Conservation (phyloP, 2,797 vertebrate genomes). For the Psittacula echo region DNA sequence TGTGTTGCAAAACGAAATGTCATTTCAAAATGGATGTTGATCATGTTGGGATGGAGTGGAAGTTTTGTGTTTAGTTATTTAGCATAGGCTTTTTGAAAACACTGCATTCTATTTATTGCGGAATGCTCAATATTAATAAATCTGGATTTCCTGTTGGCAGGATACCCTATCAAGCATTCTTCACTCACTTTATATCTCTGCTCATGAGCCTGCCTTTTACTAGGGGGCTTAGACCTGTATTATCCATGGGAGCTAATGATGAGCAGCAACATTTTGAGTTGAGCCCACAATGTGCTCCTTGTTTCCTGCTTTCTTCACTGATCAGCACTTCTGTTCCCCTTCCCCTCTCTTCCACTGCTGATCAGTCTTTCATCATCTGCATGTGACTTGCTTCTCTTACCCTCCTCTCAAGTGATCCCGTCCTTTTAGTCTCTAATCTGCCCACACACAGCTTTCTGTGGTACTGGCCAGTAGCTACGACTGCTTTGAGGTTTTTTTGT, state of each 20-base stretch:
- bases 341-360: constrained; percentile 21
- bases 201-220: not conserved
- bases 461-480: constrained; percentile 13
- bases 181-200: not conserved
- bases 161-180: not conserved
- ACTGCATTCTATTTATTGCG: not conserved
- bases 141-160: not conserved
- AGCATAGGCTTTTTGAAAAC: not conserved
- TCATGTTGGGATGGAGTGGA: not conserved
- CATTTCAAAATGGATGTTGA: not conserved
- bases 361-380: constrained; percentile 47
- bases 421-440: constrained; percentile 51
- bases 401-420: constrained; percentile 23
- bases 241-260: not conserved
- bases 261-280: not conserved
- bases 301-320: not conserved
- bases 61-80: not conserved
- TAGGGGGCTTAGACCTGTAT: not conserved
- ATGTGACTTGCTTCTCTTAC: constrained; percentile 12
- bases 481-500: constrained; percentile 48
- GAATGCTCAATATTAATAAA: not conserved
- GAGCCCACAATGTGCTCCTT: not conserved
- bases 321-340: constrained; percentile 3
- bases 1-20: not conserved
- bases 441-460: constrained; percentile 50